Evolutionary conservation across 2,113 vertebrate genomes (phyloP).

Genomic region (Myrmecophaga tridactyla): DNA sequence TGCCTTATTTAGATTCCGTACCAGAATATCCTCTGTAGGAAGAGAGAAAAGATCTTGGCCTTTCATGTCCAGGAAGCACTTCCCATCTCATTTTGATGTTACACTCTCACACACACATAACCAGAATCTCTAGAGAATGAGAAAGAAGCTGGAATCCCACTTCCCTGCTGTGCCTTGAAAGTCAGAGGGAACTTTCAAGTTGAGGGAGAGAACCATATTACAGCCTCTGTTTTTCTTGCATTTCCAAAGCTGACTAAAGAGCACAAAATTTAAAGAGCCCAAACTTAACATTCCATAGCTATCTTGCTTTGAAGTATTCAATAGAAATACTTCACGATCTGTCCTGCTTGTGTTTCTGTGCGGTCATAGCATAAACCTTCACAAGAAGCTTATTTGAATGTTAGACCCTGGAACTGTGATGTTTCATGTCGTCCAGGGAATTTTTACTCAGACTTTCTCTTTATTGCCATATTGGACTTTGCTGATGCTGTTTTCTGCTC

Average conservation of each 20-base stretch:
- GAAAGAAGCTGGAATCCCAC: not conserved
- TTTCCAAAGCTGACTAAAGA: not conserved
- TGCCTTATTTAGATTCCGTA: not conserved
- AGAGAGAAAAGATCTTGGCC: not conserved
- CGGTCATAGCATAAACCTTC: not conserved
- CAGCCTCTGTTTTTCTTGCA: not conserved
- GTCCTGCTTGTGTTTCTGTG: not conserved
- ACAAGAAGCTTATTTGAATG: not conserved
- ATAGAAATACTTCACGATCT: not conserved
- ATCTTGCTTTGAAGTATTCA: not conserved
- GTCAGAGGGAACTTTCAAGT: accelerated
- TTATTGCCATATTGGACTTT: not conserved
- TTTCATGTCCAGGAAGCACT: not conserved
- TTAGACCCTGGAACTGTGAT: not conserved
- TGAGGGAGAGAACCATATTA: accelerated
- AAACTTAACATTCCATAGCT: not conserved
- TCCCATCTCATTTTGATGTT: accelerated
- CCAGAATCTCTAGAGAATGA: not conserved
- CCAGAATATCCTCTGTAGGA: not conserved
- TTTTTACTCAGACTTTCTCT: not conserved
- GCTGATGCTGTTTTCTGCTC: not conserved
- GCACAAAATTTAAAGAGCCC: not conserved
- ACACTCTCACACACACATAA: not conserved
- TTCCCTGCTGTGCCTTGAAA: not conserved
- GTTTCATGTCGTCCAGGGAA: accelerated